These are phyloP conservation scores for Stenichneumon culpator DNA, from an alignment of 2,888 invertebrate genomes.

Conservation along the genomic window DNA sequence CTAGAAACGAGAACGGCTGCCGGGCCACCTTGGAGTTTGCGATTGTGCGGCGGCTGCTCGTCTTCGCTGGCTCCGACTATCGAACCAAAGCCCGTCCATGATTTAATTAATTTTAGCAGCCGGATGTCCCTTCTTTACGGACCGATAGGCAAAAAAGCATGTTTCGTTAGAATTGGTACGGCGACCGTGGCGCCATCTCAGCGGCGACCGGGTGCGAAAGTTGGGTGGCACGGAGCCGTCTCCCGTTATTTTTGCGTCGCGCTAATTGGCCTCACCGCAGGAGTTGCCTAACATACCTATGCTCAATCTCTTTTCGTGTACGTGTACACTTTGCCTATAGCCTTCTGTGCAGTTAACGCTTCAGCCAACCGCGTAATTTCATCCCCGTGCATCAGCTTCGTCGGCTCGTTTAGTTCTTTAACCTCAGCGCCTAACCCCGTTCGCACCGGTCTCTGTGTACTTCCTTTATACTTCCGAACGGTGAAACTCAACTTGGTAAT, in stretches of 20 bases:
- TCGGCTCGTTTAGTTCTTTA: conserved; percentile 59
- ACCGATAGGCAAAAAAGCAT: background rate
- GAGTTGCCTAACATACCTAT: background rate
- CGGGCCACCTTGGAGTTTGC: conserved; percentile 42
- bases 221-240: background rate
- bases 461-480: conserved; percentile 23
- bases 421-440: conserved; percentile 38
- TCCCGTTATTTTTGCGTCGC: background rate
- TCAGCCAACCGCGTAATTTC: conserved; percentile 40
- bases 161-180: background rate
- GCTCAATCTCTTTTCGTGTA: conserved; percentile 7
- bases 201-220: background rate
- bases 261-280: background rate
- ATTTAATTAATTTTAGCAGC: conserved; percentile 38
- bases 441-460: background rate
- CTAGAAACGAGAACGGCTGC: background rate
- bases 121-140: background rate
- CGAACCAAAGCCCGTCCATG: conserved; percentile 20
- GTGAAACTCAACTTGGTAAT: conserved; percentile 61
- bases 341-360: conserved; percentile 9
- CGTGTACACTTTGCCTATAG: conserved; percentile 8
- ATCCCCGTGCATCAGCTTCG: conserved; percentile 48
- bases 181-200: background rate
- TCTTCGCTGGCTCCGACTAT: background rate
- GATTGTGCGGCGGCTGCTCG: conserved; percentile 19